Conservation (phyloP, 2,888 invertebrate genomes). For the Geophilus truncorum region DNA sequence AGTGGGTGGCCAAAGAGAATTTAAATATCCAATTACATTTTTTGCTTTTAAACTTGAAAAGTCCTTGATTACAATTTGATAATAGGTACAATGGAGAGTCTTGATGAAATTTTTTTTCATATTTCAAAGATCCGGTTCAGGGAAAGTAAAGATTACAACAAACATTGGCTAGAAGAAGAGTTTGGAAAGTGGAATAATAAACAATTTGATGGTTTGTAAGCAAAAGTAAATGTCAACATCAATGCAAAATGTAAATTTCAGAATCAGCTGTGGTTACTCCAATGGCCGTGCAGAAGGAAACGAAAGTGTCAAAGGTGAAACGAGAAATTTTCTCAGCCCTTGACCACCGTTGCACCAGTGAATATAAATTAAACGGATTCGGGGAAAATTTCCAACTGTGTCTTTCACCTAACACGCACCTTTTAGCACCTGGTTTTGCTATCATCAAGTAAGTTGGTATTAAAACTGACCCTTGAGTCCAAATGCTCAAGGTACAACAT, state of each 20-base stretch:
- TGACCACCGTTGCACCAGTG: background rate
- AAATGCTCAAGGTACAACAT: background rate
- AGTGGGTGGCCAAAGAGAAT: background rate
- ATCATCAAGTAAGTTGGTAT: conserved; percentile 63
- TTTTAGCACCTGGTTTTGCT: conserved; percentile 56
- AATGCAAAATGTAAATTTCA: too few species aligned
- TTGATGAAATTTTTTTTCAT: background rate
- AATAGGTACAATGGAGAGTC: background rate
- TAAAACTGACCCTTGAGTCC: conserved; percentile 48
- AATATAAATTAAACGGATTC: conserved; percentile 64
- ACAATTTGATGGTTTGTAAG: background rate
- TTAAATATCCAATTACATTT: background rate
- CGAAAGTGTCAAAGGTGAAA: background rate
- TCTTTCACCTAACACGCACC: conserved; percentile 54
- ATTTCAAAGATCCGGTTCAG: background rate
- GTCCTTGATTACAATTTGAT: background rate
- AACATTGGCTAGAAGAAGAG: background rate
- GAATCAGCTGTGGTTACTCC: background rate
- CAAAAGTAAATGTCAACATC: too few species aligned
- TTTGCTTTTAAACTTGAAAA: background rate
- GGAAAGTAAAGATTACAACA: background rate
- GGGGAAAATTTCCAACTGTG: conserved; percentile 55
- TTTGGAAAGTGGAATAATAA: background rate
- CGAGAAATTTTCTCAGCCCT: background rate
- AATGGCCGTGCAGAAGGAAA: background rate